Base-by-base conservation (phyloP, 1,140 invertebrate genomes). In the Lineus longissimus region DNA sequence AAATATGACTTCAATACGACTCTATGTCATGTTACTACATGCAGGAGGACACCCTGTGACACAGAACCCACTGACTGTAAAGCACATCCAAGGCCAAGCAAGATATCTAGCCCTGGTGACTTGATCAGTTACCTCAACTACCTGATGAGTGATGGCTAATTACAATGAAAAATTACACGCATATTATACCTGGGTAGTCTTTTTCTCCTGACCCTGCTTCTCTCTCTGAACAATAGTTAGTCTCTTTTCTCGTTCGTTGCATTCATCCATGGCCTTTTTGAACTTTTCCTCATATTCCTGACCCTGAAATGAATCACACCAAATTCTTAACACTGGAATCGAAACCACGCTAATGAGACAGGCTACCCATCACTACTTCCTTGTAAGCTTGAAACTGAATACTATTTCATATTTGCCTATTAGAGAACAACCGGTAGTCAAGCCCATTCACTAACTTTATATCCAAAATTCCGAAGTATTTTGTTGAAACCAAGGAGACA, bases 171-270 rank as follows among this genome's bases (percentile, higher is more conserved):
- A 27, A 7, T 7, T 7, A 23, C 2, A 61, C 2, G 2, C 4
- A 9, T n/a, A 47, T 65, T 68, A 56, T 65, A 80, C 78, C 70
- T 77, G 72, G 15, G 63, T 51, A 64, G 67, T 75, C 71, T 89
- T 90, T 61, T 88, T 89, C 59, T 91, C 89, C 17, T 88, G 66
- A 1, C 75, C 70, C 59, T 86, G 85, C 70, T 91, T 91, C 55
- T 91, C 89, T 63, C 87, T 80, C n/a, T 63, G 67, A 47, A 80
- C 66, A 47, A 79, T 29, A 45, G 80, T 51, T 2, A 84, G 62
- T 56, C 76, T 71, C 45, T 71, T 71, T 70, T 85, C 66, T n/a
- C 82, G 60, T 45, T 70, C 67, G 43, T 80, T 64, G 40, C 78
- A 76, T 61, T 83, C 80, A 31, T 81, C 74, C 6, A 75, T 67